Evolutionary conservation across 2,888 invertebrate species (phyloP).

Genomic region (Pollenia labialis): DNA sequence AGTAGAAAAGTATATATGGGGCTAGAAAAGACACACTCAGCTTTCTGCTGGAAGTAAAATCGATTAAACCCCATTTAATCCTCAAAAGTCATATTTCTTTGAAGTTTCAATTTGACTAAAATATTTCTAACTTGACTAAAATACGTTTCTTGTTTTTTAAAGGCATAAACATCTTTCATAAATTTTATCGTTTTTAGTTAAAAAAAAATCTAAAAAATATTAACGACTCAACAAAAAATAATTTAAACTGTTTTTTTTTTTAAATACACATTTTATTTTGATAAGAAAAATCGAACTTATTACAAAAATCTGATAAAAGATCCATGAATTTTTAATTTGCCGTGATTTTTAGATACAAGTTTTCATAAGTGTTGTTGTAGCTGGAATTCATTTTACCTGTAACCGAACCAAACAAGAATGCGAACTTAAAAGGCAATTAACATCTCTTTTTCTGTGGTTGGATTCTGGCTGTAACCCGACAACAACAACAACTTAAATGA

Average conservation of each 20-base stretch:
- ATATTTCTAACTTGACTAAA: no score
- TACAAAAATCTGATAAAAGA: conserved; percentile 33
- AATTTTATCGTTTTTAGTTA: no score
- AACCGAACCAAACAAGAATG: conserved; percentile 39
- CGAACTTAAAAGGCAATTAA: conserved; percentile 54
- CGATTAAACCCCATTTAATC: no score
- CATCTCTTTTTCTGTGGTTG: conserved; percentile 32
- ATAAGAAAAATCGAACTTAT: neutral
- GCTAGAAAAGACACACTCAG: no score
- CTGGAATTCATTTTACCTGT: conserved; percentile 15
- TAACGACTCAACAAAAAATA: no score
- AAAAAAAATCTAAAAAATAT: no score
- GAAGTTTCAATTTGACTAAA: no score
- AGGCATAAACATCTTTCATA: no score
- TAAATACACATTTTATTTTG: neutral
- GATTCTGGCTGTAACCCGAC: conserved; percentile 11
- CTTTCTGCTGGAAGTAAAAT: no score
- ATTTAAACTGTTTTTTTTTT: neutral
- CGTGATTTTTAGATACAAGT: conserved; percentile 24
- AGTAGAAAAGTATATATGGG: no score
- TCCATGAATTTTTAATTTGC: conserved; percentile 26
- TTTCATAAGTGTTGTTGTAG: neutral
- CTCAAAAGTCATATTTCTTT: no score
- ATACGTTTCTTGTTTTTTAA: no score
- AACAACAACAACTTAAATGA: conserved; percentile 33